A percentile compares a stretch with the other conserved stretches of the same genome.
These are phyloP conservation scores for Syngnathus rostellatus DNA, from an alignment of 2,797 vertebrate genomes.

Conservation along the genomic window DNA sequence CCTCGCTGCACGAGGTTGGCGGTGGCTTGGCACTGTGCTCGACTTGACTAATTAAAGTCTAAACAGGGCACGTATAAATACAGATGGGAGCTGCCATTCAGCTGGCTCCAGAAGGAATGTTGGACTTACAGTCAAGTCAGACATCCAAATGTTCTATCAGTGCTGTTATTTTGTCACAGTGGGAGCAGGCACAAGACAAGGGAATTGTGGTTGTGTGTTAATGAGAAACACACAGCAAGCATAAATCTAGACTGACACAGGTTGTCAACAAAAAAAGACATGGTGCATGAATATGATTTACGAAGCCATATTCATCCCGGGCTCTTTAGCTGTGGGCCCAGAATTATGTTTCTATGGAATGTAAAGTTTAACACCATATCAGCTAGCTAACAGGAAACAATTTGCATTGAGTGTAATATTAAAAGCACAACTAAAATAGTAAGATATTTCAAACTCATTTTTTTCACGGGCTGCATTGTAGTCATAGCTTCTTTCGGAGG, in stretches of 20 bases:
- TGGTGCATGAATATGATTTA: constrained; percentile 30
- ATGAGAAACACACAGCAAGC: constrained; percentile 10
- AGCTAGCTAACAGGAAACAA: background rate
- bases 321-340: constrained; percentile 21
- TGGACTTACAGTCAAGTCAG: constrained; percentile 37
- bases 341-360: constrained; percentile 22
- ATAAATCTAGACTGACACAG: constrained; percentile 8
- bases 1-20: constrained; percentile 30
- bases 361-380: constrained; percentile 26
- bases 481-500: too few species aligned
- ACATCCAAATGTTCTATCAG: constrained; percentile 12
- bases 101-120: constrained; percentile 31
- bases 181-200: constrained; percentile 10
- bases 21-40: constrained; percentile 41
- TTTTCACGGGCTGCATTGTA: too few species aligned
- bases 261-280: constrained; percentile 11
- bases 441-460: background rate
- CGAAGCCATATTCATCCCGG: constrained; percentile 32
- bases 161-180: constrained; percentile 18
- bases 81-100: constrained; percentile 50
- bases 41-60: constrained; percentile 58
- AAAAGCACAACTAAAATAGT: background rate
- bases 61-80: constrained; percentile 63
- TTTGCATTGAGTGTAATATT: background rate
- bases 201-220: constrained; percentile 9